Evolutionary conservation across 2,888 invertebrate genomes (phyloP), one percentile per base, ranked within the genome.

Genomic region (Drosophila neotestacea): DNA sequence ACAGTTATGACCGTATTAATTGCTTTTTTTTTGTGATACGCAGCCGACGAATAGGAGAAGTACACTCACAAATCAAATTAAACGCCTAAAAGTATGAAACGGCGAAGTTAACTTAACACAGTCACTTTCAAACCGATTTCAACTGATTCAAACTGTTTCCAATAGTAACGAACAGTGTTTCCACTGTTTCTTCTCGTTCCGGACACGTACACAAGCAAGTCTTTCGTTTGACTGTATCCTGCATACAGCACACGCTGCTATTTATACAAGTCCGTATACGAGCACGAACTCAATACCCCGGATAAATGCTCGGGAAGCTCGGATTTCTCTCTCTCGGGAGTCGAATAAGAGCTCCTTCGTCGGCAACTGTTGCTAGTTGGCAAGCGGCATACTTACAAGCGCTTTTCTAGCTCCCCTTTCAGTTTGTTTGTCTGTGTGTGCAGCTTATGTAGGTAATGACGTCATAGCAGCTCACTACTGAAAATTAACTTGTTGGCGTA

Each of bases 401-500:
- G 9, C 36, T 30, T 36, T 16, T 70, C 10, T 59, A 41, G 66
- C 63, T 70, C 46, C 47, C 28, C 30, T 70, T 65, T 54, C 54
- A 52, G 32, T 44, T 55, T 63, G n/a, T 38, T 32, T 22, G 42
- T 48, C 16, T 42, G 70, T 60, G 48, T 54, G 54, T 59, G 71
- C 56, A 72, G 50, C 78, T 69, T 82, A 75, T 80, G 80, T 83
- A 75, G 73, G 79, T 72, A 66, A 85, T 90, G 90, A 90, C 90
- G 90, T 90, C 90, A 90, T 79, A 50, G 74, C 72, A 64, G 61
- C 59, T 50, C 48, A 67, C 69, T 66, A 60, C 62, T 58, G 52
- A 41, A 55, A 11, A 68, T 38, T 68, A 55, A 75, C 73, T 75
- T 85, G 72, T 69, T 67, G 70, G 52, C 59, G 52, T 69, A 86